Percentiles rank a stretch among this genome's conserved stretches.
These are phyloP conservation scores for Rhyacophila evoluta DNA, from an alignment of 2,888 invertebrate genomes.

Conservation along the genomic window DNA sequence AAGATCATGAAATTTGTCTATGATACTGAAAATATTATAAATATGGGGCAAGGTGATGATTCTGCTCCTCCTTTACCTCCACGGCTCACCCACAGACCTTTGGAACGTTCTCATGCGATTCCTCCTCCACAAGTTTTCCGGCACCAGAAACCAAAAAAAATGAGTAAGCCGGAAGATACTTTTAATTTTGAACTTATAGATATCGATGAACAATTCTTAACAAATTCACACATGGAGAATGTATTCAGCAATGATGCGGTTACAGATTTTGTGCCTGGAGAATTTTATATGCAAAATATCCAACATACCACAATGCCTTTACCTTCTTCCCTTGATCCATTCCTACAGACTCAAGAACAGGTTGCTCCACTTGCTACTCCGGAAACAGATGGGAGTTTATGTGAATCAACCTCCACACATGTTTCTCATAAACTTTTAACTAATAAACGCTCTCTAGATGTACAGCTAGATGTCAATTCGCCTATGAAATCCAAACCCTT, in stretches of 20 bases:
- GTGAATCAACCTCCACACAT: constrained; percentile 70
- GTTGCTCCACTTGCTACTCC: constrained; percentile 73
- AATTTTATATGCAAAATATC: constrained; percentile 65
- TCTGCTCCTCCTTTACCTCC: constrained; percentile 80
- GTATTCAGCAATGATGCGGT: constrained; percentile 66
- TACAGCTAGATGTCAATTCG: constrained; percentile 62
- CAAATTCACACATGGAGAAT: constrained; percentile 61
- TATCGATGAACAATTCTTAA: constrained; percentile 77
- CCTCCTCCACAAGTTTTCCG: constrained; percentile 78
- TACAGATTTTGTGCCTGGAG: constrained; percentile 67
- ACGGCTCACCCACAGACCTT: constrained; percentile 78
- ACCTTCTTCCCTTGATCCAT: constrained; percentile 64
- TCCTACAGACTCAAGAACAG: constrained; percentile 58
- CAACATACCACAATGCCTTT: constrained; percentile 59
- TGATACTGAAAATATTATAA: constrained; percentile 66
- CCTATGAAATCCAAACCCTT: constrained; percentile 70
- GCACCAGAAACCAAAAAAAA: constrained; percentile 76
- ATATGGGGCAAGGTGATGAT: constrained; percentile 61
- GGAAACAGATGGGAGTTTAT: constrained; percentile 72
- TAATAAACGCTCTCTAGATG: constrained; percentile 64
- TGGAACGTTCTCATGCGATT: constrained; percentile 76
- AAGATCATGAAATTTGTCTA: constrained; percentile 71
- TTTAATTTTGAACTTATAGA: constrained; percentile 89
- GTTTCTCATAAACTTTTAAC: constrained; percentile 66
- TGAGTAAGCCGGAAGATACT: constrained; percentile 78